Conservation (phyloP, 2,113 vertebrate species). For the Hystrix cristata region DNA sequence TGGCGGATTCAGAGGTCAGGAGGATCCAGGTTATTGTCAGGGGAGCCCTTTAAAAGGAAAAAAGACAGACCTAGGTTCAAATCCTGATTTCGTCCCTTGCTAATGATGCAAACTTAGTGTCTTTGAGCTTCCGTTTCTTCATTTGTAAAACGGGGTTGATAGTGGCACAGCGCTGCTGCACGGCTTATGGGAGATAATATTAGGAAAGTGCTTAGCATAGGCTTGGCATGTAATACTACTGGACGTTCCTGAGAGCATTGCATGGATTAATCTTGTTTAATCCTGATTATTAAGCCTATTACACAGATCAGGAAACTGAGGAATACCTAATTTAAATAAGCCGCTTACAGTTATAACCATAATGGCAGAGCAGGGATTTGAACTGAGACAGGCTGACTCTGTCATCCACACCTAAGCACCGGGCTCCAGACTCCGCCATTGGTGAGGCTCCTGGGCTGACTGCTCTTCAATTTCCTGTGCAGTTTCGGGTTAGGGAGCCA, state of each 20-base stretch:
- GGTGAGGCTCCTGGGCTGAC: neutral
- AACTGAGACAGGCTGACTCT: neutral
- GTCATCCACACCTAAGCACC: neutral
- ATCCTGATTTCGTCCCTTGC: neutral
- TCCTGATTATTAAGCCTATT: conserved; percentile 63
- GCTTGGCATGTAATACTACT: neutral
- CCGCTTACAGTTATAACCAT: conserved; percentile 9
- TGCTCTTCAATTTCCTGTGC: neutral
- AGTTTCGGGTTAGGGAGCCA: neutral
- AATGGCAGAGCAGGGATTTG: conserved; percentile 22
- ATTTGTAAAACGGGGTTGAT: neutral
- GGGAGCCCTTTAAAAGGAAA: neutral
- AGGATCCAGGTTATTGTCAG: neutral
- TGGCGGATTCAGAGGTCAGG: neutral
- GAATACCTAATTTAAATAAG: conserved; percentile 47
- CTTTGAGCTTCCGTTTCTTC: neutral
- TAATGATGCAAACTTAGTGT: neutral
- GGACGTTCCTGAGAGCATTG: conserved; percentile 17
- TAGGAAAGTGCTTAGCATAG: neutral
- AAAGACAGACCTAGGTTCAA: neutral
- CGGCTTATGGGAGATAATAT: neutral
- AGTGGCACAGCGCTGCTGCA: neutral
- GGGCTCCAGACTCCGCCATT: neutral
- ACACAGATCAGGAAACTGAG: conserved; percentile 67
- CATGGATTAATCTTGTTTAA: conserved; percentile 61